Evolutionary conservation across 2,797 vertebrate species (phyloP).

Genomic region (Anomalospiza imberbis): DNA sequence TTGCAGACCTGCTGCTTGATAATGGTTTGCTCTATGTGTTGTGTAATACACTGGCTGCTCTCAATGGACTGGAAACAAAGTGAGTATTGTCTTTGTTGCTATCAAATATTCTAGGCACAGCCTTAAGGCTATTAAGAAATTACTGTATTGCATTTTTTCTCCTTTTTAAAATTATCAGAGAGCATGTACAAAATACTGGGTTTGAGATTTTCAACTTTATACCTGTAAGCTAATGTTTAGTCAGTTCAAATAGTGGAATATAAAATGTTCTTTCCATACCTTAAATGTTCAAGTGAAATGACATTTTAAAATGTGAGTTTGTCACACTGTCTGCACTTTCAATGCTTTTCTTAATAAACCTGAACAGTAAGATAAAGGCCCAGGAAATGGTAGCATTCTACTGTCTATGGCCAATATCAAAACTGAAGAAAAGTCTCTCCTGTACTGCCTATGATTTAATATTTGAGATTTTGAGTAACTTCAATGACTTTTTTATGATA

Average conservation of each 20-base stretch:
- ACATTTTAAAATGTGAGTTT: neutral
- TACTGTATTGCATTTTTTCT: neutral
- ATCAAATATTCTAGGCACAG: neutral
- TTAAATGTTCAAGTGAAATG: neutral
- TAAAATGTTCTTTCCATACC: neutral
- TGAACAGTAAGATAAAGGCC: neutral
- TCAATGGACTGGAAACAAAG: slow-evolving; percentile 95
- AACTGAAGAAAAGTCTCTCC: neutral
- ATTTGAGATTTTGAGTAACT: neutral
- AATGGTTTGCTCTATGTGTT: slow-evolving; percentile 95
- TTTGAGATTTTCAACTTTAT: neutral
- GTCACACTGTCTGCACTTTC: neutral
- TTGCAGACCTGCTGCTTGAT: slow-evolving; percentile 94
- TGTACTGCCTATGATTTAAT: neutral
- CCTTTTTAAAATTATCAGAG: neutral
- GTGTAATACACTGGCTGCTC: slow-evolving; percentile 92
- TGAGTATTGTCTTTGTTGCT: slow-evolving; percentile 67
- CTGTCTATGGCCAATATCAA: neutral
- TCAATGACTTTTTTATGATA: neutral
- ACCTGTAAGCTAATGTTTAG: neutral
- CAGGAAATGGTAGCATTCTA: neutral
- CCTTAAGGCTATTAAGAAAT: neutral
- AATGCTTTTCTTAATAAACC: neutral
- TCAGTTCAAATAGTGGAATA: neutral
- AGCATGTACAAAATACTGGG: neutral